A percentile compares a stretch with the other conserved stretches of the same genome.
phyloP scores from a whole-genome alignment of 2,888 invertebrate genomes.

The Candidula unifasciata region DNA sequence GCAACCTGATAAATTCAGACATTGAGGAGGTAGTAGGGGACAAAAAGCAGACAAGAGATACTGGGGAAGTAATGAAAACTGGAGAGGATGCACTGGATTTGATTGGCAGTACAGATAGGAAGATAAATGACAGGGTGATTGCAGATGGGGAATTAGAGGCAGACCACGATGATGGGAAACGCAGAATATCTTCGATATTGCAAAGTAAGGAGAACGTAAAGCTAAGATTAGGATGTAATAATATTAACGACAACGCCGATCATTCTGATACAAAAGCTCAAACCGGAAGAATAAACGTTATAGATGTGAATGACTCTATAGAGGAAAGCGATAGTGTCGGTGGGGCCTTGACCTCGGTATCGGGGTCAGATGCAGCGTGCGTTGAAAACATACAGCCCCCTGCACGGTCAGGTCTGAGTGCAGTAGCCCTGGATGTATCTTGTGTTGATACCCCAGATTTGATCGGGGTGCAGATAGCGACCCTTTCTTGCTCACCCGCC shows the following conservation, averaged over 20 bases:
- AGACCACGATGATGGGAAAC: neutral
- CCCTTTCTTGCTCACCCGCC: neutral
- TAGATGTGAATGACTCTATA: neutral
- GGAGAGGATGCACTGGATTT: neutral
- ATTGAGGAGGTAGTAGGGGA: neutral
- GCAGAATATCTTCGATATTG: neutral
- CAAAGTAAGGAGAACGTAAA: neutral
- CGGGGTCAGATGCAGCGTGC: neutral
- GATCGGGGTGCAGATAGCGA: conserved; percentile 1
- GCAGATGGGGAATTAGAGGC: neutral
- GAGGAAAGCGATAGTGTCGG: neutral
- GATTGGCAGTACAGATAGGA: conserved; percentile 1
- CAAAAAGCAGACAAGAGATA: neutral
- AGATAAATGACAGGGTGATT: neutral
- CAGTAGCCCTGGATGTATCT: neutral
- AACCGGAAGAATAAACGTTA: neutral
- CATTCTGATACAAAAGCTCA: neutral
- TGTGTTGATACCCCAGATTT: neutral
- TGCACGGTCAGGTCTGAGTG: too few relatives aligned
- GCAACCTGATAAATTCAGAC: neutral
- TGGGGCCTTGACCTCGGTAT: neutral
- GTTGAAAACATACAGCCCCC: neutral
- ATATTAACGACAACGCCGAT: neutral
- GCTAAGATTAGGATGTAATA: neutral
- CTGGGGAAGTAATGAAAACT: neutral